Evolutionary conservation across 2,113 vertebrate genomes (phyloP).

Genomic region (Lathamus discolor): DNA sequence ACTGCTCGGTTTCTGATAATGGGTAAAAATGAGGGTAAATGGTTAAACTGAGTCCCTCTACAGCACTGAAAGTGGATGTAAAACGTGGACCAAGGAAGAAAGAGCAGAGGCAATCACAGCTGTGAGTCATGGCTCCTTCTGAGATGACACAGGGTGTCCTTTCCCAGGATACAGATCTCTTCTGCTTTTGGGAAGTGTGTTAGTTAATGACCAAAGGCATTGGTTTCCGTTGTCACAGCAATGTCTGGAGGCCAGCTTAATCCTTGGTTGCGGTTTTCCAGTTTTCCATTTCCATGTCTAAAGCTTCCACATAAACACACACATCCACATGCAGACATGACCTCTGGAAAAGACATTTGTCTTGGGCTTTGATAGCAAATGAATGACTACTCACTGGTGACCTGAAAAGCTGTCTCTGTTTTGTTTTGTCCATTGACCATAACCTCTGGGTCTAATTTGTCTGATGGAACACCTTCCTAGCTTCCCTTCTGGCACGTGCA

Average conservation of each 20-base stretch:
- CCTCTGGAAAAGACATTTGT: neutral
- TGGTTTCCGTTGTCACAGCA: neutral
- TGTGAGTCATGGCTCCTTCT: neutral
- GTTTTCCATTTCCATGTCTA: neutral
- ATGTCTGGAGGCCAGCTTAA: neutral
- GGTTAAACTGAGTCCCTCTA: neutral
- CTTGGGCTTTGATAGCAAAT: neutral
- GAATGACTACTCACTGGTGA: neutral
- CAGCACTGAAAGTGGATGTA: neutral
- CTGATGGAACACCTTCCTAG: neutral
- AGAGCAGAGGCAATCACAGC: neutral
- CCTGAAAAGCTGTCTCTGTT: neutral
- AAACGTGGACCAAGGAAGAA: neutral
- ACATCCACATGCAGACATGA: neutral
- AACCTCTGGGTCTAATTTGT: neutral
- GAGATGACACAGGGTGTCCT: neutral
- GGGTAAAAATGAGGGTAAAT: neutral
- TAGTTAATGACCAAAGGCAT: neutral
- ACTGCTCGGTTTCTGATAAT: neutral
- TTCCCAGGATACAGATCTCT: neutral
- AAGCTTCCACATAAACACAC: neutral
- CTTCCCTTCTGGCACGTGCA: neutral
- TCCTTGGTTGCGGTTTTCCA: neutral
- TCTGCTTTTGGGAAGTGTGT: neutral
- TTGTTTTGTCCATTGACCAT: neutral